Conservation (phyloP, 2,113 vertebrate genomes). For the Psittacula cyanocephala region DNA sequence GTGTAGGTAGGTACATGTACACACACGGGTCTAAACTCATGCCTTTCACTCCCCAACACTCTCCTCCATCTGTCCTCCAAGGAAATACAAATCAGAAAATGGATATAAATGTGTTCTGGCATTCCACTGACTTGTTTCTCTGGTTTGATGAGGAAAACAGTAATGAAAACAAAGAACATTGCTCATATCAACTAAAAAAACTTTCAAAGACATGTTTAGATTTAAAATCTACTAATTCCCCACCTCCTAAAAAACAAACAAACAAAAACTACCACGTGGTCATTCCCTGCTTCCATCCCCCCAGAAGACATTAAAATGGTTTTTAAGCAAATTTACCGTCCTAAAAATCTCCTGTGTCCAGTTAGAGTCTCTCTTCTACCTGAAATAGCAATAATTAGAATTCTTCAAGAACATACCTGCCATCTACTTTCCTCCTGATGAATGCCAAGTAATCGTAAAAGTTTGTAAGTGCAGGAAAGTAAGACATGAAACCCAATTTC, state of each 20-base stretch:
- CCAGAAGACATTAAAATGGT: slow-evolving; percentile 4
- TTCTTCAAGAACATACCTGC: background rate
- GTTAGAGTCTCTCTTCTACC: slow-evolving; percentile 36
- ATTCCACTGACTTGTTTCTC: background rate
- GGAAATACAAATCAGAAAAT: background rate
- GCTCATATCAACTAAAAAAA: background rate
- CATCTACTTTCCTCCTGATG: background rate
- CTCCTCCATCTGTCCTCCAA: background rate
- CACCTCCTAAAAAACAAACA: background rate
- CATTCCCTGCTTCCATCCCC: background rate
- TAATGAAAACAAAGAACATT: background rate
- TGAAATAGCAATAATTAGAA: slow-evolving; percentile 59
- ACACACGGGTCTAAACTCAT: background rate
- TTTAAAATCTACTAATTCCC: background rate
- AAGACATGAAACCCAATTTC: slow-evolving; percentile 1
- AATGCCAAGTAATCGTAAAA: slow-evolving; percentile 56
- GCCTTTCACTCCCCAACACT: background rate
- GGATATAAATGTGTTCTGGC: background rate
- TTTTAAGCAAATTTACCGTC: background rate
- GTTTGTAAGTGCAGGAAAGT: slow-evolving; percentile 11
- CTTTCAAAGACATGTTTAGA: background rate
- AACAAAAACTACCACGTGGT: background rate
- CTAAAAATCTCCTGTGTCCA: slow-evolving; percentile 43
- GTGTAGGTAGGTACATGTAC: background rate
- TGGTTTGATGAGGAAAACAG: background rate